Base-by-base conservation (phyloP, 2,113 vertebrate genomes). In the Struthio camelus region DNA sequence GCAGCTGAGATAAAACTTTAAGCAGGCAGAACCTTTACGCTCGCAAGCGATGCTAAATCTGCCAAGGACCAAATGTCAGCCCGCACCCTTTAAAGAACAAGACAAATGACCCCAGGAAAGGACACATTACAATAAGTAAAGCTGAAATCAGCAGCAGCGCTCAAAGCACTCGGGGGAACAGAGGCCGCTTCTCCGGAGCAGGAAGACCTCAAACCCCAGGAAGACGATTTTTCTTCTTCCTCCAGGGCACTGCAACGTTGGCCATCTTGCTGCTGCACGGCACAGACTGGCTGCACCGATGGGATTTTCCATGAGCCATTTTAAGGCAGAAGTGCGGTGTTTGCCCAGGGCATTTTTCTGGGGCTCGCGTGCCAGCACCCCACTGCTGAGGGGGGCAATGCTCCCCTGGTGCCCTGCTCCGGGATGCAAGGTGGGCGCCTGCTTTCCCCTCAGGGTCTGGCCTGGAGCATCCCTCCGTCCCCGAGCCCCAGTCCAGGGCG, bases 11-110 rank as follows among this genome's bases (percentile, higher is more conserved):
- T 95, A 92, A 97, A 96, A 95, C 64, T 96, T 93, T 87, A 94
- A 97, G 82, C 87, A 97, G 94, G 89, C 75, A 95, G 96, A 96
- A 97, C 88, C 92, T 97, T 97, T 97, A 95, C 7, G 62, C 80
- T 98, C 83, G 86, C 79, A 94, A 94, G 87, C 36, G 27, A 81
- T 27, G 66, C 27, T 36, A 84, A 96, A 96, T 95, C 90, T 80
- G 82, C 73, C 91, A 62, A 96, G 96, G 95, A 96, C 75, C 96
- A 97, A 98, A 98, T 98, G 96, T 97, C 97, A 98, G 89, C n/a
- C 16, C 0, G 2, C 93, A 97, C 95, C 96, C 97, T 98, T 98
- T 98, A 93, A 97, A 97, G 77, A 84, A 44, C 77, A 94, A 96
- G 83, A 92, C 72, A 95, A 97, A 97, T 76, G 81, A 95, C 88